Conservation (phyloP, 2,113 vertebrate species). For the Saguinus imperator region DNA sequence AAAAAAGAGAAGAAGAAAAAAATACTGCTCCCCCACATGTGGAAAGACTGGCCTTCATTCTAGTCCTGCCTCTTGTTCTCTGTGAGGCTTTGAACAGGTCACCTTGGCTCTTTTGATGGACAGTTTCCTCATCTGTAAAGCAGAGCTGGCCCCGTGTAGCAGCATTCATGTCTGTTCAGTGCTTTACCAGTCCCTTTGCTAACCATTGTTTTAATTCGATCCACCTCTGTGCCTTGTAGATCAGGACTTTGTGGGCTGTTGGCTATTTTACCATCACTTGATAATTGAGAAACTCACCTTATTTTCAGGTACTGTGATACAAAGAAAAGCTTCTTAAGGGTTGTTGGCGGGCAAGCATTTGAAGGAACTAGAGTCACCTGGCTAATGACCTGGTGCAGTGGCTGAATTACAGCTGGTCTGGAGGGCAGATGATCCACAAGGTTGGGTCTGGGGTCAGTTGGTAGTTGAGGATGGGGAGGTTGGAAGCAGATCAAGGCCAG, state of each 20-base stretch:
- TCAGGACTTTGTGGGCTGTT: neutral
- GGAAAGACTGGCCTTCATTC: neutral
- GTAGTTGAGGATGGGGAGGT: neutral
- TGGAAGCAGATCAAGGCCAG: neutral
- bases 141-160: too few relatives aligned
- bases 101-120: neutral
- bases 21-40: fast-evolving
- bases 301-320: neutral
- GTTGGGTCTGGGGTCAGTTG: neutral
- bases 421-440: neutral
- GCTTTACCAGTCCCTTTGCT: too few relatives aligned
- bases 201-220: neutral
- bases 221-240: too few relatives aligned
- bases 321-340: neutral
- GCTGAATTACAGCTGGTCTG: neutral
- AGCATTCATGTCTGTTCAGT: neutral
- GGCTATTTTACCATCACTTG: neutral
- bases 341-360: neutral
- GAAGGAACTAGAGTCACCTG: neutral
- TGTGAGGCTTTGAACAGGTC: neutral
- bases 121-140: neutral
- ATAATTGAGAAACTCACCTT: neutral
- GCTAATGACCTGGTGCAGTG: neutral
- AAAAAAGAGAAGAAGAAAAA: neutral
- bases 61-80: neutral